A percentile compares a stretch with the other conserved stretches of the same genome.
phyloP scores from a whole-genome alignment of 1,140 invertebrate species.

The Drosophila navojoa region DNA sequence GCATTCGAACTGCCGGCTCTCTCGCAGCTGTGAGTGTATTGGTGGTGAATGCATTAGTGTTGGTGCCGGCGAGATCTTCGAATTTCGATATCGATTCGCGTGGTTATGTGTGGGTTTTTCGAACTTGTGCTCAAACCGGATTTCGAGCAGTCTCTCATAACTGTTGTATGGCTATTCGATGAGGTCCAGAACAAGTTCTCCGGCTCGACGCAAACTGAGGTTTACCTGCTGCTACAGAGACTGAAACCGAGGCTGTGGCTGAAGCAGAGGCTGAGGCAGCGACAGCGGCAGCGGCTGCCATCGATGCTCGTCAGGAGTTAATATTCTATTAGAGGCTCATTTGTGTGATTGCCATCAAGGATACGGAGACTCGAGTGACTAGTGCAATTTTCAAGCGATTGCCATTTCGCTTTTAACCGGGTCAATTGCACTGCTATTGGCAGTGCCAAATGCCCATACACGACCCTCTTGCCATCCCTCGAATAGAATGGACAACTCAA shows the following conservation, averaged over 20 bases:
- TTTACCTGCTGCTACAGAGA: conserved; percentile 60
- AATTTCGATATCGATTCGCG: conserved; percentile 66
- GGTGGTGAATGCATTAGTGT: conserved; percentile 49
- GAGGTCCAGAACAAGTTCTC: conserved; percentile 51
- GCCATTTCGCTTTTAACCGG: conserved; percentile 23
- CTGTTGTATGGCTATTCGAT: conserved; percentile 16
- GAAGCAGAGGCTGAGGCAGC: no score
- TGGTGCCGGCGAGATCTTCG: conserved; percentile 68
- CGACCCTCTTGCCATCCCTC: background rate
- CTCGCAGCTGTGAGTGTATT: conserved; percentile 23
- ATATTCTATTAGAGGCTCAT: conserved; percentile 84
- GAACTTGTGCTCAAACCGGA: conserved; percentile 60
- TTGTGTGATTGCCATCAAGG: conserved; percentile 81
- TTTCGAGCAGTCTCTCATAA: conserved; percentile 28
- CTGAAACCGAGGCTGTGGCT: background rate
- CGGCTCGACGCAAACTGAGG: conserved; percentile 34
- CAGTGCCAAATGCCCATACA: conserved; percentile 23
- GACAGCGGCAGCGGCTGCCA: conserved; percentile 29
- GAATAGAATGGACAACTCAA: conserved; percentile 40
- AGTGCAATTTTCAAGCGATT: conserved; percentile 42
- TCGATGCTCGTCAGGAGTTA: conserved; percentile 74
- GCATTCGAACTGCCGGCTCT: conserved; percentile 8
- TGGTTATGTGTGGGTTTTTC: conserved; percentile 46
- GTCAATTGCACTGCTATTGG: conserved; percentile 28
- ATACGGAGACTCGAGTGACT: conserved; percentile 44